Conservation (phyloP, 2,797 vertebrate species). For the Podarcis lilfordi region DNA sequence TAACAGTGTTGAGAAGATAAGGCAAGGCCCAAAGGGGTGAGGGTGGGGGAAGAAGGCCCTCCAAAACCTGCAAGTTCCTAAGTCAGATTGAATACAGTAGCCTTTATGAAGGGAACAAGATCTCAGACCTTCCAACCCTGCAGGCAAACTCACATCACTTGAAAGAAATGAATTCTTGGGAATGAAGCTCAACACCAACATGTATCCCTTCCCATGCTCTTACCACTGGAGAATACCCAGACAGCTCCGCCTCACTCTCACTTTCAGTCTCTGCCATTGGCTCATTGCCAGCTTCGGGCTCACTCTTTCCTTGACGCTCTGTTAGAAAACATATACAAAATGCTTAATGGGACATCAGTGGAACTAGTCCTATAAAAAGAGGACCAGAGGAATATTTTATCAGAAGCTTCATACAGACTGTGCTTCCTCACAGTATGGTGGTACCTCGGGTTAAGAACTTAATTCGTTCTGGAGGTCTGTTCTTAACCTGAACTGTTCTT, state of each 20-base stretch:
- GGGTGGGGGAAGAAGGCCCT: too few species aligned
- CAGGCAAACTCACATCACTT: not conserved
- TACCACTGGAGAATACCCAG: conserved; percentile 91
- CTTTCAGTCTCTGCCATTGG: conserved; percentile 94
- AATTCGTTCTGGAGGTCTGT: too few species aligned
- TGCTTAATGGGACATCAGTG: not conserved
- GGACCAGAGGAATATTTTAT: not conserved
- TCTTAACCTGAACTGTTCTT: too few species aligned
- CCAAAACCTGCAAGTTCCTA: not conserved
- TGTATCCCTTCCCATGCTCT: conserved; percentile 47
- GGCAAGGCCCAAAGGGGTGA: too few species aligned
- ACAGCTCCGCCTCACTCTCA: conserved; percentile 96
- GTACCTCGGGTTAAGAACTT: too few species aligned
- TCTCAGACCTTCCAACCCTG: not conserved
- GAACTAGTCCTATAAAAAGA: not conserved
- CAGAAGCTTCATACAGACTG: not conserved
- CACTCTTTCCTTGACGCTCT: conserved; percentile 85
- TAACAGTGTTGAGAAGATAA: too few species aligned
- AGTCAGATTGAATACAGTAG: not conserved
- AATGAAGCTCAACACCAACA: not conserved
- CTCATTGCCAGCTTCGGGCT: conserved; percentile 87
- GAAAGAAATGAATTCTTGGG: not conserved
- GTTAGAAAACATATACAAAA: conserved; percentile 28
- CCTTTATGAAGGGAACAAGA: not conserved
- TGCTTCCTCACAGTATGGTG: not conserved